phyloP scores from a whole-genome alignment of 2,113 vertebrate genomes.

The Apus apus region DNA sequence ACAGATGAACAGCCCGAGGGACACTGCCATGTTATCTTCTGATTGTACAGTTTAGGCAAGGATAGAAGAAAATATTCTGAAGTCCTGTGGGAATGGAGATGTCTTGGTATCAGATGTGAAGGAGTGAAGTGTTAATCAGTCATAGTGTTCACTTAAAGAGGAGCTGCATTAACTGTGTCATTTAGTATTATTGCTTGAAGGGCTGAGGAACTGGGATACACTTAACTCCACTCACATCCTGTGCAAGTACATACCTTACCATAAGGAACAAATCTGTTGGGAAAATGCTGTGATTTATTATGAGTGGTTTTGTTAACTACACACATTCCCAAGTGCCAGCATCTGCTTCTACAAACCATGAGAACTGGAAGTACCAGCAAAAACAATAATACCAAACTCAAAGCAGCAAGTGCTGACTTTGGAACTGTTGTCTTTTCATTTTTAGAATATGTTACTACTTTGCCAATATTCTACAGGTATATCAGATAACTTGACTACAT shows the following conservation, averaged over 20 bases:
- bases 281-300: constrained; percentile 65
- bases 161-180: constrained; percentile 10
- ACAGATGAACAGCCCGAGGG: fast-evolving
- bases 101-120: constrained; percentile 21
- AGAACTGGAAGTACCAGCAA: constrained; percentile 59
- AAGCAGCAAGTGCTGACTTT: constrained; percentile 66
- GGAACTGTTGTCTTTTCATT: constrained; percentile 46
- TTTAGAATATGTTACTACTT: neutral
- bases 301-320: constrained; percentile 48
- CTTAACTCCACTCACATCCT: neutral
- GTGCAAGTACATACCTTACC: constrained; percentile 38
- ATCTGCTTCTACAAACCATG: constrained; percentile 63
- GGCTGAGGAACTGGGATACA: neutral
- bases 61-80: neutral
- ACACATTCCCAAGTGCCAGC: constrained; percentile 58
- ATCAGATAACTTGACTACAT: neutral
- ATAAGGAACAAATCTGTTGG: constrained; percentile 48
- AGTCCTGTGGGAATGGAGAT: neutral
- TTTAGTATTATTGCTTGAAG: constrained; percentile 11
- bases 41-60: neutral
- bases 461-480: neutral
- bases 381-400: constrained; percentile 46
- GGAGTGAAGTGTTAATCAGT: constrained; percentile 33
- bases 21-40: neutral
- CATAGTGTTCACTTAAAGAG: constrained; percentile 5